Evolutionary conservation across 1,140 invertebrate genomes (phyloP).

Genomic region (Bilobella aurantiaca): DNA sequence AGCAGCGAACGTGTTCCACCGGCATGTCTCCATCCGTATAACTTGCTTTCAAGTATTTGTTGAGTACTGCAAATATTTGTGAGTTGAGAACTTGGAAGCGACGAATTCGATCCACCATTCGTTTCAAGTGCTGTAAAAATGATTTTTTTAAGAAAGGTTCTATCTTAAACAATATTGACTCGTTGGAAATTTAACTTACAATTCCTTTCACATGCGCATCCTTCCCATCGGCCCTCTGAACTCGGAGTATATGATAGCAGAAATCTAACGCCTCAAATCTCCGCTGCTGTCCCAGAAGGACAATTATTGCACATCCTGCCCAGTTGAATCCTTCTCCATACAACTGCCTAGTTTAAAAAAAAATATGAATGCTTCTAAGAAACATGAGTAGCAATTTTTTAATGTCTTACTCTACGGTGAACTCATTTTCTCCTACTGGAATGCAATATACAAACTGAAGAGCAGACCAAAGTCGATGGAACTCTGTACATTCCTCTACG

Average conservation of each 20-base stretch:
- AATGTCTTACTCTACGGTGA: constrained; percentile 80
- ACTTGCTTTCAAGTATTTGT: constrained; percentile 80
- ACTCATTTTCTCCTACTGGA: constrained; percentile 92
- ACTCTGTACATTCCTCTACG: constrained; percentile 94
- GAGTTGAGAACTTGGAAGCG: constrained; percentile 97
- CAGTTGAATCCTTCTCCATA: constrained; percentile 98
- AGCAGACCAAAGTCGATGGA: constrained; percentile 95
- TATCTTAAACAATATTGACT: too few species aligned
- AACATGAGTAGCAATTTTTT: background rate
- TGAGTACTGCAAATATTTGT: constrained; percentile 94
- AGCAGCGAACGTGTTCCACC: constrained; percentile 92
- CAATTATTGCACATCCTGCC: constrained; percentile 97
- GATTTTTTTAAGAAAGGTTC: background rate
- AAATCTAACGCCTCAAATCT: constrained; percentile 97
- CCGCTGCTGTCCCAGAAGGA: constrained; percentile 88
- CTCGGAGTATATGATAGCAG: constrained; percentile 93
- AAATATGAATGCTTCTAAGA: background rate
- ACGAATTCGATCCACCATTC: constrained; percentile 94
- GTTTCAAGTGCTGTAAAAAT: constrained; percentile 70
- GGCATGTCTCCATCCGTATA: constrained; percentile 68
- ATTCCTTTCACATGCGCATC: constrained; percentile 92
- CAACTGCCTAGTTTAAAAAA: constrained; percentile 61
- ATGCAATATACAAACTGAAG: constrained; percentile 98
- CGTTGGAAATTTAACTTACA: constrained; percentile 73
- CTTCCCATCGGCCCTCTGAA: constrained; percentile 93